phyloP scores from a whole-genome alignment of 1,140 invertebrate species.

The Drosophila asahinai region DNA sequence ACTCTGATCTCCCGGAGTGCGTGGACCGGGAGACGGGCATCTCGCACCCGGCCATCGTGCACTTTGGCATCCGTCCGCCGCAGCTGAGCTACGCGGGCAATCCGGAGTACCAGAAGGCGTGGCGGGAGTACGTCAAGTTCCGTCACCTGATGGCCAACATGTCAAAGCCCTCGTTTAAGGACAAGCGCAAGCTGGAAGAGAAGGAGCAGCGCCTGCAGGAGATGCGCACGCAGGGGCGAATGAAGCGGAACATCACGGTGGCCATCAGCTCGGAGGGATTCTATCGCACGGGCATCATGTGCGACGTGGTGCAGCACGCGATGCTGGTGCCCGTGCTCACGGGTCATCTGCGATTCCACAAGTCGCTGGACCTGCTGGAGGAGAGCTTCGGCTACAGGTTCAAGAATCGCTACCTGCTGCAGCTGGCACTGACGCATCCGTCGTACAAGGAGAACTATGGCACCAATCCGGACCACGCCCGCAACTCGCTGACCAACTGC shows the following conservation, averaged over 20 bases:
- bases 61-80: slow-evolving; percentile 97
- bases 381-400: slow-evolving; percentile 94
- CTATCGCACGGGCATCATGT: slow-evolving; percentile 97
- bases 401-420: slow-evolving; percentile 93
- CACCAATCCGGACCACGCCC: slow-evolving; percentile 96
- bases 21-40: slow-evolving; percentile 67
- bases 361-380: slow-evolving; percentile 94
- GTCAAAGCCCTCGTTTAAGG: slow-evolving; percentile 96
- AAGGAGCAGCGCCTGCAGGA: slow-evolving; percentile 96
- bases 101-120: slow-evolving; percentile 97
- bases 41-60: slow-evolving; percentile 94
- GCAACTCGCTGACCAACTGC: slow-evolving; percentile 98
- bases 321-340: slow-evolving; percentile 97
- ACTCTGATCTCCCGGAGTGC: slow-evolving; percentile 85
- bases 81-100: slow-evolving; percentile 98
- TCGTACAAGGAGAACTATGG: slow-evolving; percentile 98
- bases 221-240: slow-evolving; percentile 95
- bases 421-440: slow-evolving; percentile 98
- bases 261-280: slow-evolving; percentile 96
- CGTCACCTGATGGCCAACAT: slow-evolving; percentile 97
- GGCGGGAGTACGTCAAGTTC: slow-evolving; percentile 98
- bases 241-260: slow-evolving; percentile 98
- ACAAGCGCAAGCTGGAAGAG: slow-evolving; percentile 94
- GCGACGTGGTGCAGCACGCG: slow-evolving; percentile 98
- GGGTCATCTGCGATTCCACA: slow-evolving; percentile 97